A percentile compares a stretch with the other conserved stretches of the same genome.
Evolutionary conservation across 2,113 vertebrate genomes (phyloP).

Genomic region (Ochotona princeps): DNA sequence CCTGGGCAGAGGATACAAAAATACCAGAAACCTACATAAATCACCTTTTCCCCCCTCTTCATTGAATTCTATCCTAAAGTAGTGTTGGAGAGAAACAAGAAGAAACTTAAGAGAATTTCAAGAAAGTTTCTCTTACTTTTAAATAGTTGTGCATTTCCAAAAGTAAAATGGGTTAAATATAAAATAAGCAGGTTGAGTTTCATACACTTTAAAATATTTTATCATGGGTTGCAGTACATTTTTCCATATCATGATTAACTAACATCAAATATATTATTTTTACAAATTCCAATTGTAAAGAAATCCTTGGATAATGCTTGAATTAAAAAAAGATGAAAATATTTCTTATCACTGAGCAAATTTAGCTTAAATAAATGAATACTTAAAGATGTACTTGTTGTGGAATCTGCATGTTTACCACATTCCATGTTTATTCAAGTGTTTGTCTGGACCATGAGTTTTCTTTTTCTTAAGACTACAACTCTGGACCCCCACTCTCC

Average conservation of each 20-base stretch:
- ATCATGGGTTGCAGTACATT: background rate
- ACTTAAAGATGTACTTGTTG: background rate
- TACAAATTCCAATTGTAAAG: background rate
- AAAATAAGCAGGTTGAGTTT: conserved; percentile 7
- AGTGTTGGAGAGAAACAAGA: background rate
- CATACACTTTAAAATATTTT: conserved; percentile 5
- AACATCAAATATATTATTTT: background rate
- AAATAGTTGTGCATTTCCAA: background rate
- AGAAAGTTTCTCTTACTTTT: conserved; percentile 3
- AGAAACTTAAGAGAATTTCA: background rate
- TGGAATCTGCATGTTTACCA: background rate
- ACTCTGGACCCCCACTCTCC: no score
- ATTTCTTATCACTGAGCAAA: background rate
- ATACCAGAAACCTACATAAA: background rate
- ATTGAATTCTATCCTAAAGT: background rate
- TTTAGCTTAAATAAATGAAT: background rate
- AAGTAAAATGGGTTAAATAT: conserved; percentile 8
- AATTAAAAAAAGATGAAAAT: conserved; percentile 12
- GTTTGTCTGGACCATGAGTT: background rate
- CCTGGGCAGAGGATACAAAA: background rate
- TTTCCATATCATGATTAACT: background rate
- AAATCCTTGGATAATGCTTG: background rate
- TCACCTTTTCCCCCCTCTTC: background rate
- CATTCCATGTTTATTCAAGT: background rate
- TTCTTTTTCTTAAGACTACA: background rate